These are phyloP conservation scores for Bungarus multicinctus DNA, from an alignment of 2,113 vertebrate genomes.

Conservation along the genomic window DNA sequence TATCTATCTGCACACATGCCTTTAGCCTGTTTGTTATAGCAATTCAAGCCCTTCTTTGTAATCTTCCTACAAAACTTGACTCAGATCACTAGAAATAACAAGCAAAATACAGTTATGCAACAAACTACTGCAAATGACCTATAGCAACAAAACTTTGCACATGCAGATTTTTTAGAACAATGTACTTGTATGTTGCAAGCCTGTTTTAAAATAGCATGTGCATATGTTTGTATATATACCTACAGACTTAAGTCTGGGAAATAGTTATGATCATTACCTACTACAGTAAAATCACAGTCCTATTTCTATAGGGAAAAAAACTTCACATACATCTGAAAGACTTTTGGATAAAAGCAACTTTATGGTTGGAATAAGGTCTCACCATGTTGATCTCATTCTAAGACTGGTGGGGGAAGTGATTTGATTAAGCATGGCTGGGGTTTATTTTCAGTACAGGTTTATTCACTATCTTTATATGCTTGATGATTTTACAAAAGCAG, in stretches of 20 bases:
- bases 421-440: background rate
- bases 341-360: background rate
- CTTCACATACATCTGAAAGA: background rate
- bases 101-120: background rate
- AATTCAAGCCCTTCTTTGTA: background rate
- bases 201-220: background rate
- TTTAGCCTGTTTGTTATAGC: background rate
- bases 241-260: background rate
- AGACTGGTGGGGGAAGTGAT: background rate
- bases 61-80: background rate
- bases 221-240: background rate
- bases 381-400: background rate
- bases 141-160: background rate
- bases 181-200: background rate
- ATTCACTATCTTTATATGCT: background rate
- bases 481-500: background rate
- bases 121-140: background rate
- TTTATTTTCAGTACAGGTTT: background rate
- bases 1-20: background rate
- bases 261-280: background rate
- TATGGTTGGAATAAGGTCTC: background rate
- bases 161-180: background rate
- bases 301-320: no score
- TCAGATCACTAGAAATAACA: background rate
- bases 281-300: background rate